Conservation (phyloP, 2,888 invertebrate species). For the Dione juno region DNA sequence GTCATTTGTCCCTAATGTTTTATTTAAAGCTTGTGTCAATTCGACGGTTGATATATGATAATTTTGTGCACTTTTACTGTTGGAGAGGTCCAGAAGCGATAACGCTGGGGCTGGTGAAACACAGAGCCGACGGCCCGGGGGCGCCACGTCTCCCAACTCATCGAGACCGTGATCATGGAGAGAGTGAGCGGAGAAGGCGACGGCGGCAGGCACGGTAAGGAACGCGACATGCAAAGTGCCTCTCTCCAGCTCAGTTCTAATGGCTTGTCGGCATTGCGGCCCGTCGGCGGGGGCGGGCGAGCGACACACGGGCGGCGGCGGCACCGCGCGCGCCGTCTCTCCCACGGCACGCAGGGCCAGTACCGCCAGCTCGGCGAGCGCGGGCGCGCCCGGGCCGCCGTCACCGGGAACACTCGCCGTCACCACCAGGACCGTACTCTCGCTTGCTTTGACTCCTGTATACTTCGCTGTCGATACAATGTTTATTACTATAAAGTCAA, state of each 20-base stretch:
- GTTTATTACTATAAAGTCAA: background rate
- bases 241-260: constrained; percentile 49
- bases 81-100: constrained; percentile 65
- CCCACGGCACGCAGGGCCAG: constrained; percentile 51
- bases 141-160: constrained; percentile 62
- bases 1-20: background rate
- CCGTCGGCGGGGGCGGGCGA: constrained; percentile 45
- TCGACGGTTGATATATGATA: constrained; percentile 49
- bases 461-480: background rate
- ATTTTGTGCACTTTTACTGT: constrained; percentile 48
- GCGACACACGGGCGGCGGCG: constrained; percentile 48
- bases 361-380: constrained; percentile 47
- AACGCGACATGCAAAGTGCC: constrained; percentile 54
- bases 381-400: constrained; percentile 43
- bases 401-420: constrained; percentile 48
- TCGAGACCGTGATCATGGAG: constrained; percentile 64
- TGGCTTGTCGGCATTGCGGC: constrained; percentile 49
- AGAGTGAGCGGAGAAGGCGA: constrained; percentile 49
- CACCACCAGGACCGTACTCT: constrained; percentile 39
- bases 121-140: constrained; percentile 62
- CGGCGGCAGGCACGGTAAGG: constrained; percentile 55
- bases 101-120: constrained; percentile 52
- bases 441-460: background rate
- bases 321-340: constrained; percentile 48
- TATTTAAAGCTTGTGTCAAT: constrained; percentile 24